Percentiles rank a stretch among this genome's conserved stretches.
Conservation (phyloP, 2,113 vertebrate genomes). For the Odontophorus gujanensis region DNA sequence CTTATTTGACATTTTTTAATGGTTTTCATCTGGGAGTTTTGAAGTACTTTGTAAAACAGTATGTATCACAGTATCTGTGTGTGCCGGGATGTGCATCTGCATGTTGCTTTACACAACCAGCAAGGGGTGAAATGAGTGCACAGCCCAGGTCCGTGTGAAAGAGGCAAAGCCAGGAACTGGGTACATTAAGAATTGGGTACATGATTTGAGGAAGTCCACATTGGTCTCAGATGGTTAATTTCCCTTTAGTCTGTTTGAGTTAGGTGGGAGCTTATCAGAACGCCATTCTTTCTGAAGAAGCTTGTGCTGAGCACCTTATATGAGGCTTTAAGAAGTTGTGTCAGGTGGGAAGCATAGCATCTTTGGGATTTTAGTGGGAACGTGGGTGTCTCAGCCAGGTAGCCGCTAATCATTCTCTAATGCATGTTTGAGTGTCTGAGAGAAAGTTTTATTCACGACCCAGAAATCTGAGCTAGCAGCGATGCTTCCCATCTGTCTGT, state of each 20-base stretch:
- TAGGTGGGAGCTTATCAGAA: background rate
- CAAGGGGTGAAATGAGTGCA: background rate
- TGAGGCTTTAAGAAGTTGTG: background rate
- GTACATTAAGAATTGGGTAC: background rate
- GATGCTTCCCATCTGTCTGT: conserved; percentile 39
- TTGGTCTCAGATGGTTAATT: background rate
- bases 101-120: background rate
- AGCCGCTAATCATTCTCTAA: background rate
- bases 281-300: background rate
- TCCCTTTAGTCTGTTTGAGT: background rate
- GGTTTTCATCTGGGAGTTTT: background rate
- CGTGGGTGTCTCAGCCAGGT: accelerated
- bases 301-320: background rate
- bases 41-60: background rate
- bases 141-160: background rate
- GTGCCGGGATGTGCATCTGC: background rate
- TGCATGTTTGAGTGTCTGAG: background rate
- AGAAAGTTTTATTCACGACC: background rate
- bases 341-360: background rate
- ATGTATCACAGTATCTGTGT: background rate
- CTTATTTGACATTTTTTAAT: background rate
- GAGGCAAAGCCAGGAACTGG: background rate
- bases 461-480: background rate
- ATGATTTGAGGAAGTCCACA: background rate
- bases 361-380: background rate